Evolutionary conservation across 2,797 vertebrate genomes (phyloP), one percentile per base, ranked within the genome.

Genomic region (Lithobates sylvaticus): DNA sequence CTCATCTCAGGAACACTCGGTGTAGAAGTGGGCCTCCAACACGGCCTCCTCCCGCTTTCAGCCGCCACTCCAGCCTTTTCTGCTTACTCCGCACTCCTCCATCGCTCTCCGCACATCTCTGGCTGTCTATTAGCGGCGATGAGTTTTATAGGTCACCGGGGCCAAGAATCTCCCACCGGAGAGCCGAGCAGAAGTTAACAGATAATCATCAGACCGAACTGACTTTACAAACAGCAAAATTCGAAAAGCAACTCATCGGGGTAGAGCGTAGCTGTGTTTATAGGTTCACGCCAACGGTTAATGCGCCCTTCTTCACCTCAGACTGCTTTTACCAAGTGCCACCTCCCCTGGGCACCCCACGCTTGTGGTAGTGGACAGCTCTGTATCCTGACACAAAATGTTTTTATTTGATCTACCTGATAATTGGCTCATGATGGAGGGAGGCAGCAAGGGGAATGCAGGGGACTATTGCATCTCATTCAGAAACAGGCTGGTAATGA

Each of bases 131-230:
- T 80, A 67, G 76, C 70, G 13, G 64, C 15, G 27, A 65, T 84
- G 12, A 79, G 36, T 39, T 81, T 76, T 86, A 81, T 81, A 44
- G 78, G 23, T 65, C 64, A 12, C 16, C 16, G 36, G 27, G 44
- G 44, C 44, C 44, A 15, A 10, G 10, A 47, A 16, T 72, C 39
- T 39, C n/a, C 68, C 77, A 32, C 54, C 78, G 32, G 13, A 68
- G 84, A 81, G 78, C 61, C 34, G 44, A 64, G 29, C 29, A 29
- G 29, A 67, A 61, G 71, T 69, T 39, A 27, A 81, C 44, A 64
- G 64, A 81, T 32, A 26, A 50, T 81, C 68, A 86, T 70, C 79
- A 21, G 34, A 26, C 26, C 21, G 44, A 54, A 71, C 36, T 72
- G 78, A 47, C 42, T 71, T 10, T 42, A 69, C 34, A 64, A 44